Conservation (phyloP, 2,888 invertebrate genomes). For the Heliconius ismenius region DNA sequence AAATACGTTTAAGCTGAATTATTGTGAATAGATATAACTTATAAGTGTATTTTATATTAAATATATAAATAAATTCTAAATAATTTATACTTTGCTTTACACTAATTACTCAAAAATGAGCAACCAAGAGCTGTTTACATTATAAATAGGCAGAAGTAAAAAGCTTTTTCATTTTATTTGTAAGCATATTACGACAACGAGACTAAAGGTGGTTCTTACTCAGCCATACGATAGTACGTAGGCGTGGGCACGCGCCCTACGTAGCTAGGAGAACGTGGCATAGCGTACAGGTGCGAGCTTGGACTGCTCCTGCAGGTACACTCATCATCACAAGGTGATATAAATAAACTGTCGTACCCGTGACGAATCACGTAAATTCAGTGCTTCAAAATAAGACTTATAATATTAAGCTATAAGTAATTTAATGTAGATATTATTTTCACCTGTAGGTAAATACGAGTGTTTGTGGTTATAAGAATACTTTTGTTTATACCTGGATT, state of each 20-base stretch:
- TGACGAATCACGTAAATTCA: background rate
- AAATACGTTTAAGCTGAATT: background rate
- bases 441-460: background rate
- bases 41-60: background rate
- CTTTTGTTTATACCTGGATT: background rate
- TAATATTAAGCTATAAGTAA: no score
- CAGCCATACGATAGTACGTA: conserved; percentile 75
- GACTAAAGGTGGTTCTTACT: conserved; percentile 70
- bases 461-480: background rate
- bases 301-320: conserved; percentile 72
- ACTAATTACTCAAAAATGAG: background rate
- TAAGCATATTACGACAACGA: conserved; percentile 44
- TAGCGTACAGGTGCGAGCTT: conserved; percentile 70
- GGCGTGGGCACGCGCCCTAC: conserved; percentile 77
- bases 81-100: background rate
- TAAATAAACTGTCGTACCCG: conserved; percentile 14
- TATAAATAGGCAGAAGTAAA: conserved; percentile 8
- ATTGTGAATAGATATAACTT: background rate
- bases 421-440: no score
- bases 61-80: background rate
- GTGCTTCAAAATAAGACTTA: background rate
- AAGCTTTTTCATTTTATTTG: background rate
- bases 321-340: conserved; percentile 38
- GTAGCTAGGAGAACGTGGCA: conserved; percentile 71
- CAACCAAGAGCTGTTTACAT: background rate